Evolutionary conservation across 2,113 vertebrate genomes (phyloP).

Genomic region (Sapayoa aenigma): DNA sequence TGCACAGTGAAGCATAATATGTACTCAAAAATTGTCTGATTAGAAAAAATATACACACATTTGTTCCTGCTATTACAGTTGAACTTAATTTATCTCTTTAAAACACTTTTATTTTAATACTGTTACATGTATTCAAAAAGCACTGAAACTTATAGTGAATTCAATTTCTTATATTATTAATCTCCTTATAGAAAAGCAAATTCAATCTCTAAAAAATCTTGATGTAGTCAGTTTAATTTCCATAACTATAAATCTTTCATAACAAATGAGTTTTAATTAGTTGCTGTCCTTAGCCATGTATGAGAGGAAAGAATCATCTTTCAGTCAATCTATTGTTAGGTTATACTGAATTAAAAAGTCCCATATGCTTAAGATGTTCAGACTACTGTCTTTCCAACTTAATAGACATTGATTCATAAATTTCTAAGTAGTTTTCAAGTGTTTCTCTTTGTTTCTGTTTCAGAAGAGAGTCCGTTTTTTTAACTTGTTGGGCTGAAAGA

Average conservation of each 20-base stretch:
- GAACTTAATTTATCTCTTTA: constrained; percentile 8
- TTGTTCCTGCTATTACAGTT: background rate
- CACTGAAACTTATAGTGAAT: constrained; percentile 3
- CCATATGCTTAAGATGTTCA: background rate
- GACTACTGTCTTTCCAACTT: background rate
- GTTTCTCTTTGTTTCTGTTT: background rate
- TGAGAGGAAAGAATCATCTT: background rate
- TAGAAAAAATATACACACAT: background rate
- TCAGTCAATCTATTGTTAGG: constrained; percentile 19
- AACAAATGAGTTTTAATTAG: constrained; percentile 51
- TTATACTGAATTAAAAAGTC: constrained; percentile 15
- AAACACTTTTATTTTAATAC: constrained; percentile 7
- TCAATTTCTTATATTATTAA: constrained; percentile 45
- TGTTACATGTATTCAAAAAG: background rate
- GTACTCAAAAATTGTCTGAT: background rate
- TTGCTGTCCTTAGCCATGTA: constrained; percentile 26
- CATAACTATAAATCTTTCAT: constrained; percentile 56
- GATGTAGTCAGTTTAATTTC: constrained; percentile 47
- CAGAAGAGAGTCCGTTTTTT: background rate
- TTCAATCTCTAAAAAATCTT: constrained; percentile 41
- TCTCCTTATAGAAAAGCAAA: constrained; percentile 20
- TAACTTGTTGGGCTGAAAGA: background rate
- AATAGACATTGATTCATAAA: background rate
- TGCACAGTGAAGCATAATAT: background rate
- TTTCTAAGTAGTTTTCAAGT: background rate